Evolutionary conservation across 1,140 invertebrate genomes (phyloP), one percentile per base, ranked within the genome.

Genomic region (Lepidurus arcticus): DNA sequence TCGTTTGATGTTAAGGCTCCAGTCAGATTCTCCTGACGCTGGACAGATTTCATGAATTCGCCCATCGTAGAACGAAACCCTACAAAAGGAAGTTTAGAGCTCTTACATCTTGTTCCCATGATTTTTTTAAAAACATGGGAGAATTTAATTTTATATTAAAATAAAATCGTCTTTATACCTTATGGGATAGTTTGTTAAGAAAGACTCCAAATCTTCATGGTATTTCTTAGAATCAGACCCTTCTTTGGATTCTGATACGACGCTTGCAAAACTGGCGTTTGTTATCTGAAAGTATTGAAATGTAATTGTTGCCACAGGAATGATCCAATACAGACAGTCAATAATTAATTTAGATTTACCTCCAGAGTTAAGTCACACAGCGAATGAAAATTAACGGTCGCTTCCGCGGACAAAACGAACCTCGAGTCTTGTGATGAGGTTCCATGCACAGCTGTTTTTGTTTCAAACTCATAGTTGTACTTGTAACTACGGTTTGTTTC

Each of bases 1-100:
- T 81, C 92, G 88, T 84, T 97, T 97, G 83, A 97, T 90, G 85
- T 98, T 98, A 74, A 96, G 86, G 1, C 91, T 90, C 92, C 93
- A 96, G 4, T 88, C 86, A 8, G 89, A 86, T 82, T 97, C 95
- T 0, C 84, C 82, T 1, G 86, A 82, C 7, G 88, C 83, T 0
- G 94, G 92, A 84, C 93, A 95, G 16, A 95, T 86, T 82, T 94
- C 92, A 13, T 88, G 87, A 78, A 95, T 90, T 26, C 89, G 81
- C 1, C 94, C 94, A 85, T 94, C 92, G 73, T 92, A 88, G 81
- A 91, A 94, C 0, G 91, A 88, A 83, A 95, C 21, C 13, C 53
- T 65, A 65, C n/a, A 5, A n/a, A 65, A 16, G 13, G 21, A 7
- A n/a, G 9, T 11, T 65, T 65, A 34, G 34, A 3, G 34, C 34